Percentiles rank a stretch among this genome's conserved stretches.
Conservation (phyloP, 2,113 vertebrate species). For the Coreoperca whiteheadi region DNA sequence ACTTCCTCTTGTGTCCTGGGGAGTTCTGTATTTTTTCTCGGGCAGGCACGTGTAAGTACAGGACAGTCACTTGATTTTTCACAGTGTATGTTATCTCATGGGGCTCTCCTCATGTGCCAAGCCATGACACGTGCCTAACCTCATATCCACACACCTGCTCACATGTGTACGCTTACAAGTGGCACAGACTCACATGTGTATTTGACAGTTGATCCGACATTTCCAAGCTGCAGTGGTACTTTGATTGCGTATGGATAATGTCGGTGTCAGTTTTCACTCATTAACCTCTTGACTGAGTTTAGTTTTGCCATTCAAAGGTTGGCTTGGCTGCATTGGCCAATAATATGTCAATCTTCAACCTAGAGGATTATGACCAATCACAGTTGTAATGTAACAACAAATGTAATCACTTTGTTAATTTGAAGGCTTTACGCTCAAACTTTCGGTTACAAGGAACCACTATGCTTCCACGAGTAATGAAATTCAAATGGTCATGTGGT, state of each 20-base stretch:
- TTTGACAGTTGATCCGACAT: not conserved
- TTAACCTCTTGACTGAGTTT: constrained; percentile 9
- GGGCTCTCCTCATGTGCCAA: constrained; percentile 2
- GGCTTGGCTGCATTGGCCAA: not conserved
- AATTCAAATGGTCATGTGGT: constrained; percentile 49
- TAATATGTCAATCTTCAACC: not conserved
- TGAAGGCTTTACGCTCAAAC: constrained; percentile 2
- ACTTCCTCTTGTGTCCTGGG: constrained; percentile 65
- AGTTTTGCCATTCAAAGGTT: constrained; percentile 19
- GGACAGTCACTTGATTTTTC: constrained; percentile 49
- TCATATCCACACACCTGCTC: constrained; percentile 9
- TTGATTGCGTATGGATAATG: not conserved
- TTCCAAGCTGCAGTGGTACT: not conserved
- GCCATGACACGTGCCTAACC: constrained; percentile 16
- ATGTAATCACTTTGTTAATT: constrained; percentile 7
- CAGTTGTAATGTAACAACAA: not conserved
- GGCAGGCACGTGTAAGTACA: constrained; percentile 7
- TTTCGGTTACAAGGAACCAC: not conserved
- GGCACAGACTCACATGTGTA: not conserved
- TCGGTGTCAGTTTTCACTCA: not conserved
- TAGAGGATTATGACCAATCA: not conserved
- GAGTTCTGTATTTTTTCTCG: constrained; percentile 48
- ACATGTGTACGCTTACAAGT: constrained; percentile 2
- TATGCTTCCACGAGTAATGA: constrained; percentile 14
- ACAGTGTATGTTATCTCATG: constrained; percentile 27